Evolutionary conservation across 2,888 invertebrate species (phyloP), one percentile per base, ranked within the genome.

Genomic region (Eudasyphora cyanicolor): DNA sequence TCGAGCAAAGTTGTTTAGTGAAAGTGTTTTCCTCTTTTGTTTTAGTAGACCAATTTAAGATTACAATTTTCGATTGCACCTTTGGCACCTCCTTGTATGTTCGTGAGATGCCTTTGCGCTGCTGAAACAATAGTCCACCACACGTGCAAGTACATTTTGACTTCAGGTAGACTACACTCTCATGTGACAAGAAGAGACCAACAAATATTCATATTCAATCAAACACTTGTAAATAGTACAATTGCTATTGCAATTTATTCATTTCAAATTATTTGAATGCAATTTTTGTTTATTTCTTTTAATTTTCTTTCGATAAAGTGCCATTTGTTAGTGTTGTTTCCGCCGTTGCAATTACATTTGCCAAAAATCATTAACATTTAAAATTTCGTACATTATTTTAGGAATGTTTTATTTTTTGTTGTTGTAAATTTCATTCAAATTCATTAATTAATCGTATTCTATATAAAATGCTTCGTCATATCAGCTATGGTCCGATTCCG

Each of bases 111-210:
- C 14, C n/a, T 45, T 45, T 45, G n/a, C n/a, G 1, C 38, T 45
- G n/a, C n/a, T 45, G 14, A 12, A 45, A 45, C n/a, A 45, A 45
- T 45, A n/a, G 14, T n/a, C n/a, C n/a, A n/a, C n/a, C n/a, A n/a
- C 45, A 45, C n/a, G 45, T 45, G 45, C 45, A 45, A n/a, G n/a
- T n/a, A n/a, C 45, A 45, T n/a, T n/a, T 45, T 45, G 45, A 45
- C n/a, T 45, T 45, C n/a, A n/a, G 45, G 45, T n/a, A n/a, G 14
- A 45, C 45, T 12, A n/a, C 45, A 45, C n/a, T n/a, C n/a, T n/a
- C n/a, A n/a, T 45, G n/a, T 45, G 45, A 45, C 45, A 45, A 45
- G n/a, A n/a, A n/a, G n/a, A n/a, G n/a, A 45, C 6, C 7, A 7
- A 45, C 45, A 45, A 45, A 12, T 38, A 10, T 38, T 38, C 38